A percentile compares a stretch with the other conserved stretches of the same genome.
Evolutionary conservation across 2,888 invertebrate genomes (phyloP).

Genomic region (Neoscelio sp.): DNA sequence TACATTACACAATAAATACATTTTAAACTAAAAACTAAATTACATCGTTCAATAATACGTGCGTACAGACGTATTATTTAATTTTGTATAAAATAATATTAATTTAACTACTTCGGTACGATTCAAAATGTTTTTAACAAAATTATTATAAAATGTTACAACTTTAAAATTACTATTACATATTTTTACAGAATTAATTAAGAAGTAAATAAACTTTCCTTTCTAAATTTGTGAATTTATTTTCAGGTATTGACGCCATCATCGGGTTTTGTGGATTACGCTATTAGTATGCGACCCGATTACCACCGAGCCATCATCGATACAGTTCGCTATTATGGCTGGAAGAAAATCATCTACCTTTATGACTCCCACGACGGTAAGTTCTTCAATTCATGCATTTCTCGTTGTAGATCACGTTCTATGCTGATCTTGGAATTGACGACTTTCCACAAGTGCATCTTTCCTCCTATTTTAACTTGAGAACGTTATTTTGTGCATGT

Average conservation of each 20-base stretch:
- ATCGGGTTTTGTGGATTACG: constrained; percentile 94
- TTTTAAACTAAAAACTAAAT: too few relatives aligned
- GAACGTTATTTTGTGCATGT: constrained; percentile 71
- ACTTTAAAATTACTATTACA: too few relatives aligned
- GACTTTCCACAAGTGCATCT: constrained; percentile 66
- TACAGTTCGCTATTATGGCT: constrained; percentile 95
- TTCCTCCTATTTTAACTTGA: constrained; percentile 76
- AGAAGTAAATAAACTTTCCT: not conserved
- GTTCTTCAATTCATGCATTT: constrained; percentile 81
- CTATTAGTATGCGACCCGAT: constrained; percentile 97
- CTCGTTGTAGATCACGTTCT: constrained; percentile 76
- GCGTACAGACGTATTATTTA: too few relatives aligned
- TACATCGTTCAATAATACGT: too few relatives aligned
- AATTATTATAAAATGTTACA: too few relatives aligned
- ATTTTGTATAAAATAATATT: too few relatives aligned
- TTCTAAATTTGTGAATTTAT: not conserved
- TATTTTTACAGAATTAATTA: too few relatives aligned
- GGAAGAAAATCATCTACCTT: constrained; percentile 95
- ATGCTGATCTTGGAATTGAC: constrained; percentile 68
- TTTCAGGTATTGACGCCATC: constrained; percentile 92
- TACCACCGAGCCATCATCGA: constrained; percentile 98
- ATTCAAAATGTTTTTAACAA: too few relatives aligned
- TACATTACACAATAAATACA: too few relatives aligned
- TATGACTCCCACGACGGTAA: constrained; percentile 96
- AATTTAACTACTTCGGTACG: too few relatives aligned